Evolutionary conservation across 2,113 vertebrate species (phyloP), one percentile per base, ranked within the genome.

Genomic region (Smithornis capensis): DNA sequence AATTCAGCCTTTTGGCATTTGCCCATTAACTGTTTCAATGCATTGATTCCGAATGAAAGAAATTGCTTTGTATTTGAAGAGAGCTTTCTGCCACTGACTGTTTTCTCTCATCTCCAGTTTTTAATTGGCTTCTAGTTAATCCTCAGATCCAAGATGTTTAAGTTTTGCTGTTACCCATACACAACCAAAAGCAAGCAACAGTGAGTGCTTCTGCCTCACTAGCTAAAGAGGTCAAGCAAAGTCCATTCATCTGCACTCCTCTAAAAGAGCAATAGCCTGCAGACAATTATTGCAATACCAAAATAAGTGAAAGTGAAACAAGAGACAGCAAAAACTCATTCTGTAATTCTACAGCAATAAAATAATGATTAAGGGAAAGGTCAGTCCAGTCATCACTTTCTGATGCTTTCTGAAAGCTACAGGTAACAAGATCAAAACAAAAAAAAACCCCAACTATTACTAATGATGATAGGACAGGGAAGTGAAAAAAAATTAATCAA

Each of bases 261-360:
- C 33, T 62, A 35, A 27, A 75, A 69, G 19, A 63, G 64, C 31
- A 92, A 67, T 5, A 82, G 52, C 44, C 57, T 71, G 12, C 71
- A 84, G 76, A 63, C 40, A 79, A 86, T 44, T 80, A 90, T 0
- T 77, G 59, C 85, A 86, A 73, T 57, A 62, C 14, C 40, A 62
- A 91, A 93, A 45, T 37, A 90, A 76, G 53, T 17, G 53, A 85
- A 88, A 50, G 42, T 88, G 50, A 96, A 92, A 55, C 50, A 93
- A 85, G 52, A 83, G 23, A 65, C 62, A 57, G 29, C 9, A 89
- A 88, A 92, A 76, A 38, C 9, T 65, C 53, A 11, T 65, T 85
- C 82, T 44, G 4, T 37, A 94, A 91, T 65, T 83, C 57, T 40
- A 90, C 8, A 83, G 45, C 49, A 56, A 85, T 79, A 93, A 91